Base-by-base conservation (phyloP, 1,140 invertebrate species). In the Drosophila jambulina region DNA sequence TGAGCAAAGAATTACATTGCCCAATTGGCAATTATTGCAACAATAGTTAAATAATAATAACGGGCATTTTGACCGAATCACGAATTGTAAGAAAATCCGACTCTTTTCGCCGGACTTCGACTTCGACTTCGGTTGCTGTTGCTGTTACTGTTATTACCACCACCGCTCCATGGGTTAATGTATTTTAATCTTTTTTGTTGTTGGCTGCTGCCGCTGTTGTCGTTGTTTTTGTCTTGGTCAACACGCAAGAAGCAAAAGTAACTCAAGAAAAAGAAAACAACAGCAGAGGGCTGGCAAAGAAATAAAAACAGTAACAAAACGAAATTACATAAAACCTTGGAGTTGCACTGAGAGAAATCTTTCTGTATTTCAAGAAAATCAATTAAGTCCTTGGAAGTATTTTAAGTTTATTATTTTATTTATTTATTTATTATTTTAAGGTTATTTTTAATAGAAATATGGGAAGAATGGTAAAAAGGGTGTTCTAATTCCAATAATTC, bases 241-340 rank as follows among this genome's bases (percentile, higher is more conserved):
- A 68, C 82, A 85, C 75, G 82, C 82, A 85, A 86, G 82, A 86
- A 85, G 75, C 82, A 75, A 71, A 81, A 81, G 67, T 74, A 59
- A 81, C 63, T 63, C 21, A 62, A 78, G 72, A 21, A 67, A 32
- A 77, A 51, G 43, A 75, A 67, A 75, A 74, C 40, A 34, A 29
- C 57, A 40, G 9, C 46, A 51, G 59, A 51, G 67, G 46, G 29
- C 53, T 56, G 53, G 62, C 25, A 46, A 58, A 62, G 46, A 58
- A 53, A 70, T 48, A 69, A 71, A 59, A 79, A 63, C 70, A 74
- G 63, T 74, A 81, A 64, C 54, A 84, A 85, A 80, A 72, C 61
- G 69, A 81, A 82, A 86, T 85, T 85, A 85, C 82, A 86, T 85
- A 86, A 85, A 85, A 79, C 82, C 82, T 85, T 85, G 82, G 48